Evolutionary conservation across 2,888 invertebrate species (phyloP).

Genomic region (Octodonta nipae): DNA sequence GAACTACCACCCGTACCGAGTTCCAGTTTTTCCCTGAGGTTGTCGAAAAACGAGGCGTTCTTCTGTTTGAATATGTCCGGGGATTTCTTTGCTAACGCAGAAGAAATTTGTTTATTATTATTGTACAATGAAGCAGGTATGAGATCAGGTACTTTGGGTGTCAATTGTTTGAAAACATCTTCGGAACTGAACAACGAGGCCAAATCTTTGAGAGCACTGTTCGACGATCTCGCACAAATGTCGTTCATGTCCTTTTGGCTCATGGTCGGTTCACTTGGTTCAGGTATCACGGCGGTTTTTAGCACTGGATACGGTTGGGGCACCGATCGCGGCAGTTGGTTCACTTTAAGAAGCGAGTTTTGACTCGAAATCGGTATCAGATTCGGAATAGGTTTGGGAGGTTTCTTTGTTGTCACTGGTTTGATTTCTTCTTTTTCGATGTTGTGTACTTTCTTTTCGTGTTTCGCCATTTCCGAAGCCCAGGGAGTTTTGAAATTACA

Average conservation of each 20-base stretch:
- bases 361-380: slow-evolving; percentile 49
- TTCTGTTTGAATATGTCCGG: slow-evolving; percentile 43
- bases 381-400: slow-evolving; percentile 58
- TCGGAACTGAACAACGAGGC: slow-evolving; percentile 37
- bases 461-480: slow-evolving; percentile 44
- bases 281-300: slow-evolving; percentile 13
- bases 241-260: slow-evolving; percentile 38
- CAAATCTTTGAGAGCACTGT: slow-evolving; percentile 42
- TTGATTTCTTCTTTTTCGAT: slow-evolving; percentile 27
- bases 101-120: slow-evolving; percentile 15
- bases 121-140: slow-evolving; percentile 23
- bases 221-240: slow-evolving; percentile 36
- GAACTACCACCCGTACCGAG: slow-evolving; percentile 46
- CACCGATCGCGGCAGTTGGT: slow-evolving; percentile 42
- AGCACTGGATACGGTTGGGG: slow-evolving; percentile 32
- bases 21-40: slow-evolving; percentile 60
- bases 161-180: slow-evolving; percentile 27
- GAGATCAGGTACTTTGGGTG: slow-evolving; percentile 27
- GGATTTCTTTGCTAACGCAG: slow-evolving; percentile 9
- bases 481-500: slow-evolving; percentile 46
- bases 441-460: slow-evolving; percentile 38
- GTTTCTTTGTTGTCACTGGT: slow-evolving; percentile 27
- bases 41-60: slow-evolving; percentile 70
- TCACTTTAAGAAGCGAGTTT: not conserved
- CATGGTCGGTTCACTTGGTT: slow-evolving; percentile 27